Percentiles rank a stretch among this genome's conserved stretches.
These are phyloP conservation scores for Micronisus gabar DNA, from an alignment of 2,113 vertebrate species.

Conservation along the genomic window DNA sequence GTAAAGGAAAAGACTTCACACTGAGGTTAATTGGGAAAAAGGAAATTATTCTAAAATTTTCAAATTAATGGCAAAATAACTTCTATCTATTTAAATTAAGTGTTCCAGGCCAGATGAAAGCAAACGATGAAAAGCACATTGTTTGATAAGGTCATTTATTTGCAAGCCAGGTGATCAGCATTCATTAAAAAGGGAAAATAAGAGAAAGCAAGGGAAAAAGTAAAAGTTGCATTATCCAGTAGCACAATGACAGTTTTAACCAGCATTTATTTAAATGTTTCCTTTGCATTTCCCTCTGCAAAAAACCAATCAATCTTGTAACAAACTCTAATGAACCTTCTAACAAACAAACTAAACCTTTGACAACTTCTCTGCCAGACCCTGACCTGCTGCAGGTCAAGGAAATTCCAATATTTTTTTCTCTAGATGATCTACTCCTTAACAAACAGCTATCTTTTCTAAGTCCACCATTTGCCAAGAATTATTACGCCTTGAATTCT, in stretches of 20 bases:
- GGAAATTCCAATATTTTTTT: neutral
- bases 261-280: neutral
- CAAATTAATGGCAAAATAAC: neutral
- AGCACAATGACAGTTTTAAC: neutral
- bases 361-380: neutral
- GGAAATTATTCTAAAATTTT: neutral
- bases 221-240: neutral
- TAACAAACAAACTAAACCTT: neutral
- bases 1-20: neutral
- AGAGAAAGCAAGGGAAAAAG: neutral
- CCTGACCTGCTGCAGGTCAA: neutral
- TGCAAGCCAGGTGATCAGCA: neutral
- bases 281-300: neutral
- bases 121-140: neutral
- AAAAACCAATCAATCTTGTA: neutral
- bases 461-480: neutral
- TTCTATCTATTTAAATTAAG: constrained; percentile 8
- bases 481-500: neutral
- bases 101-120: neutral
- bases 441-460: neutral
- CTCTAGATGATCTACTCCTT: neutral
- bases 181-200: neutral
- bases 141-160: constrained; percentile 19
- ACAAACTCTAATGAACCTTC: neutral
- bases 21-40: neutral